phyloP scores from a whole-genome alignment of 1,140 invertebrate genomes.

The Lithobius niger region DNA sequence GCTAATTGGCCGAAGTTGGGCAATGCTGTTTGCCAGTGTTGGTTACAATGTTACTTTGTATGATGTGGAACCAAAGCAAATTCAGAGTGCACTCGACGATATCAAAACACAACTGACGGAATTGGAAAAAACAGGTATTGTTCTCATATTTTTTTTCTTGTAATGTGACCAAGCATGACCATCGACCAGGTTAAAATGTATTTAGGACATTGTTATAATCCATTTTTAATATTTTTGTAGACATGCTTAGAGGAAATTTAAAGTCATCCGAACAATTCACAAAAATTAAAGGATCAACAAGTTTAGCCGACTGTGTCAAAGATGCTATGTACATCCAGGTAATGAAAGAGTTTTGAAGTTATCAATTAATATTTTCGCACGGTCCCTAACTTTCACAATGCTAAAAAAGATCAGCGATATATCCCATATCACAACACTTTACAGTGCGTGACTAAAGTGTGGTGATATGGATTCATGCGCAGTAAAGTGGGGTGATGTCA shows the following conservation, averaged over 20 bases:
- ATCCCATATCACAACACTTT: too few relatives aligned
- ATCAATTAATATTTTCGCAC: neutral
- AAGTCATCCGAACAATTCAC: conserved; percentile 55
- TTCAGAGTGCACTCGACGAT: conserved; percentile 45
- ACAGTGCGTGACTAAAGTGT: too few relatives aligned
- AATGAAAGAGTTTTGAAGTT: neutral
- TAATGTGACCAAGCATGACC: too few relatives aligned
- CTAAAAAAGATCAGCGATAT: too few relatives aligned
- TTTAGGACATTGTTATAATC: neutral
- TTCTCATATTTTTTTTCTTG: neutral
- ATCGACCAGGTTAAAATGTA: too few relatives aligned
- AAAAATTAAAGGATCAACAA: conserved; percentile 43
- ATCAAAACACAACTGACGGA: conserved; percentile 55
- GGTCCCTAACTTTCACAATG: too few relatives aligned
- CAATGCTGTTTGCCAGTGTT: conserved; percentile 87
- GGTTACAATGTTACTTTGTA: conserved; percentile 75
- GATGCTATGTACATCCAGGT: conserved; percentile 43
- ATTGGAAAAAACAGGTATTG: conserved; percentile 47
- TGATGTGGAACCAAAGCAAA: conserved; percentile 59
- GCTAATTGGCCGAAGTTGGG: conserved; percentile 84
- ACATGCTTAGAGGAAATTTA: conserved; percentile 45
- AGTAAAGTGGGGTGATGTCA: too few relatives aligned
- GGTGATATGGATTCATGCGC: neutral
- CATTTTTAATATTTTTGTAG: neutral
- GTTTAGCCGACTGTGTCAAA: conserved; percentile 27